Base-by-base conservation (phyloP, 2,113 vertebrate genomes). In the Brienomyrus brachyistius region DNA sequence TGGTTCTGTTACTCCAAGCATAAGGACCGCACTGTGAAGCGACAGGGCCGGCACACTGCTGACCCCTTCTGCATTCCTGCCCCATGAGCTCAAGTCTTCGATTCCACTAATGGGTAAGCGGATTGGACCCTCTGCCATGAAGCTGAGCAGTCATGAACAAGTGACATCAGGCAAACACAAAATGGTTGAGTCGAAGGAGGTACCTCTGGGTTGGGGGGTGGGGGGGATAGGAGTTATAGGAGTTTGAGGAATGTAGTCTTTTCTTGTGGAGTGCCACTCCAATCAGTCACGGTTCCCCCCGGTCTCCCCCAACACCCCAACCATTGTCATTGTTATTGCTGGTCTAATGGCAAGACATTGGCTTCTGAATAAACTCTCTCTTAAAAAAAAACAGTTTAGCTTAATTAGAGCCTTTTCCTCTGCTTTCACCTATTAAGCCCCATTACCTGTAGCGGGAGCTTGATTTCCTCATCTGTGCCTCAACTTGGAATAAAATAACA, bases 401-500 rank as follows among this genome's bases (percentile, higher is more conserved):
- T 54, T 80, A 35, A 84, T 85, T 74, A 88, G 21, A 74, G 62
- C 59, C 19, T 89, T 35, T 89, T 62, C 35, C 52, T 47, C 80
- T 43, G 10, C 27, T 7, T 84, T 74, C 74, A 9, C 35, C 21
- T 27, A 59, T 83, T 89, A 56, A 47, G 80, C 21, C 80, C 51
- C 52, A 59, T 89, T 89, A 84, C 88, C 74, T 54, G 3, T 47
- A 54, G 51, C 6, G 5, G 43, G 35, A 85, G 52, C 74, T 84
- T 11, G 21, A 59, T 85, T 89, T 89, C 62, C 50, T n/a, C 17
- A 89, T 43, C 74, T 80, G 8, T 82, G 70, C 88, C 13, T 83
- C 74, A 50, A 83, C 88, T 82, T 89, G 43, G 35, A 82, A 89
- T 89, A 27, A 89, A 89, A 89, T 85, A 77, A 62, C 45, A 89